Conservation (phyloP, 2,113 vertebrate genomes). For the Mormyrus lacerda region DNA sequence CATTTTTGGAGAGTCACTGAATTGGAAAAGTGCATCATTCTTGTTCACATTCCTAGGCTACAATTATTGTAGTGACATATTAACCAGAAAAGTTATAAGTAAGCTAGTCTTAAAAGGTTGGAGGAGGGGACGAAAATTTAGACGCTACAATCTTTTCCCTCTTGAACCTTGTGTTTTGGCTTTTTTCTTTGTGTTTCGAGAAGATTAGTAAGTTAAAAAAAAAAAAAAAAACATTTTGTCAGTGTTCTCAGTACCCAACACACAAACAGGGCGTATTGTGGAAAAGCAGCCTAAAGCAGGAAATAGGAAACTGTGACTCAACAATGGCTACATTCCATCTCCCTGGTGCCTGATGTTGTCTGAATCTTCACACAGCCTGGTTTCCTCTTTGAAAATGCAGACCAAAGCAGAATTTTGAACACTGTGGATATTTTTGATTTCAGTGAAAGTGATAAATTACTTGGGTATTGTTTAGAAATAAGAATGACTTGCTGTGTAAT, state of each 20-base stretch:
- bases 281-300: background rate
- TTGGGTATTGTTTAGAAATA: background rate
- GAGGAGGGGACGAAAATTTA: background rate
- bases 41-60: background rate
- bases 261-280: background rate
- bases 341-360: slow-evolving; percentile 21
- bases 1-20: background rate
- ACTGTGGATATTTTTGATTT: background rate
- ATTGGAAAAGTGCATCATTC: background rate
- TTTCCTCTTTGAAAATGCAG: slow-evolving; percentile 14
- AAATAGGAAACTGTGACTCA: slow-evolving; percentile 9
- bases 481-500: background rate
- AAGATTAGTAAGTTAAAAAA: background rate
- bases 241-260: background rate
- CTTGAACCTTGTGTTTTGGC: background rate
- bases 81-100: background rate
- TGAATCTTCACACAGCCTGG: slow-evolving; percentile 13
- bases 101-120: background rate
- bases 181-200: background rate
- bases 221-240: background rate
- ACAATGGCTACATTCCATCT: slow-evolving; percentile 18
- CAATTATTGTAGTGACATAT: background rate
- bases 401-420: background rate
- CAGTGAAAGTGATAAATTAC: background rate
- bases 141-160: background rate